phyloP scores from a whole-genome alignment of 1,140 invertebrate species.

The Carcinoscorpius rotundicauda region DNA sequence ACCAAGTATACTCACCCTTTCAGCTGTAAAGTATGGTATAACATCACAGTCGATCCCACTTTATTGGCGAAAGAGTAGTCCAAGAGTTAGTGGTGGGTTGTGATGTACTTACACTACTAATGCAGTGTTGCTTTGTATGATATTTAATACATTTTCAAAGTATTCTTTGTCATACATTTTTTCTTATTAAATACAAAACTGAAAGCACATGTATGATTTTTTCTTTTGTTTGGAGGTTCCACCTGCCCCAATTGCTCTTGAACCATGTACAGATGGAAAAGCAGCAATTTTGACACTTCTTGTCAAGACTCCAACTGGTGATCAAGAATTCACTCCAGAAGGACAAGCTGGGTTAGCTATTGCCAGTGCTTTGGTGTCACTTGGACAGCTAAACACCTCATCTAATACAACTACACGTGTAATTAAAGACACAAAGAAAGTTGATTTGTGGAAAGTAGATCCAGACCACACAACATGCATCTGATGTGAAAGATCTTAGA shows the following conservation, averaged over 20 bases:
- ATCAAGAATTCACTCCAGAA: constrained; percentile 15
- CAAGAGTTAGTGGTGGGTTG: not conserved
- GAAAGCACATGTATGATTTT: not conserved
- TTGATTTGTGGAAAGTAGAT: constrained; percentile 19
- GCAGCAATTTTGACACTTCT: constrained; percentile 86
- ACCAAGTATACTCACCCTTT: too few species aligned
- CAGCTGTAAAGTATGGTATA: too few species aligned
- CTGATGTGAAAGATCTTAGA: too few species aligned
- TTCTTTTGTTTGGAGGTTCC: constrained; percentile 43
- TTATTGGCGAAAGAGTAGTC: too few species aligned
- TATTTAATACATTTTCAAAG: not conserved
- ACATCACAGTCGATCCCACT: too few species aligned
- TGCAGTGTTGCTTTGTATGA: not conserved
- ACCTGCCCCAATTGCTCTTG: constrained; percentile 84
- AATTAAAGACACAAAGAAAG: constrained; percentile 20
- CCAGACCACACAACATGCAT: constrained; percentile 21
- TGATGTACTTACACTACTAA: not conserved
- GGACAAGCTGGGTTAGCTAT: constrained; percentile 54
- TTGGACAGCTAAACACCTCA: constrained; percentile 38
- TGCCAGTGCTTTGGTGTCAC: constrained; percentile 69
- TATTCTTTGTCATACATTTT: not conserved
- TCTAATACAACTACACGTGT: constrained; percentile 19
- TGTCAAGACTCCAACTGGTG: constrained; percentile 55
- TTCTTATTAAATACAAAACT: not conserved
- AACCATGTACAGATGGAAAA: constrained; percentile 76